Percentiles rank a stretch among this genome's conserved stretches.
phyloP scores from a whole-genome alignment of 2,888 invertebrate species.

The Macrophya alboannulata region DNA sequence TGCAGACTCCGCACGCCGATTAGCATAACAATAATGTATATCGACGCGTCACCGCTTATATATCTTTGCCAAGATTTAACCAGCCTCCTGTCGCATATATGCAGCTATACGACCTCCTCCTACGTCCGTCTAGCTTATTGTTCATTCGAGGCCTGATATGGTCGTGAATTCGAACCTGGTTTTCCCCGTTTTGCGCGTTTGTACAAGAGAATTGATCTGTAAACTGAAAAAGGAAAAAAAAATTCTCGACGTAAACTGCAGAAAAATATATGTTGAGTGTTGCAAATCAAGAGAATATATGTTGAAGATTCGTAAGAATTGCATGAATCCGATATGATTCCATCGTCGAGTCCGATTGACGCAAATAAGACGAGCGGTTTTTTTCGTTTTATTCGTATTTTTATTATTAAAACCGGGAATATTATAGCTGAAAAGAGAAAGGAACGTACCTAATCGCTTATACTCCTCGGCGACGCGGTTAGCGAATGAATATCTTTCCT shows the following conservation, averaged over 20 bases:
- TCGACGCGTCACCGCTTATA: constrained; percentile 43
- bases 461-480: not conserved
- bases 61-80: constrained; percentile 39
- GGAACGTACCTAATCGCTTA: constrained; percentile 2
- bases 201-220: not conserved
- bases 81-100: not conserved
- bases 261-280: not conserved
- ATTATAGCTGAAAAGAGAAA: constrained; percentile 22
- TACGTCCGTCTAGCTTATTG: not conserved
- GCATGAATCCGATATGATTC: not conserved
- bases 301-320: not conserved
- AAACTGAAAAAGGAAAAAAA: no score
- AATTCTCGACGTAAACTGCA: not conserved
- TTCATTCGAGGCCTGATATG: not conserved
- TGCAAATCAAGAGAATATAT: not conserved
- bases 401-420: not conserved
- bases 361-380: not conserved
- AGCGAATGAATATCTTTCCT: constrained; percentile 37
- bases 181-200: not conserved
- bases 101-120: not conserved
- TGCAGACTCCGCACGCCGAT: constrained; percentile 48
- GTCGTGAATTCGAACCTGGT: not conserved
- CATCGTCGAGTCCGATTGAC: not conserved
- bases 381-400: not conserved
- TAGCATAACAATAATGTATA: constrained; percentile 49